A percentile compares a stretch with the other conserved stretches of the same genome.
Conservation (phyloP, 2,888 invertebrate species). For the Diarsia rubi region DNA sequence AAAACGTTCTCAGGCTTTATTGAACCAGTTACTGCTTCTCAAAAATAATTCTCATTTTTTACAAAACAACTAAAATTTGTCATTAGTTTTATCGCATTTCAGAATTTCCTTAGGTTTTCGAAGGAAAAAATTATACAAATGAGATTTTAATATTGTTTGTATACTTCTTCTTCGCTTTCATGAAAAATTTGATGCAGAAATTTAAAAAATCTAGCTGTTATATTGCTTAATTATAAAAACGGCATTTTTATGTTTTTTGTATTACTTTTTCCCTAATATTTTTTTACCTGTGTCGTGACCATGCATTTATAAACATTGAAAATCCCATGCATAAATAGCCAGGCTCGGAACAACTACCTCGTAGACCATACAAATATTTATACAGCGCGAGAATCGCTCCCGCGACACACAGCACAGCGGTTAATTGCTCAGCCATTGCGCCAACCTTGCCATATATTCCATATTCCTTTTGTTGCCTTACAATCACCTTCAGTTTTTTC, state of each 20-base stretch:
- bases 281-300: no score
- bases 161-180: no score
- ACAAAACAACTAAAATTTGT: neutral
- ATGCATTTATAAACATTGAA: neutral
- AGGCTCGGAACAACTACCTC: neutral
- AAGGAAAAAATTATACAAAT: no score
- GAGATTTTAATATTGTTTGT: no score
- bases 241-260: no score
- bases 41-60: neutral
- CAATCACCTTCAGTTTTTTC: neutral
- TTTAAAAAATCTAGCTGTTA: no score
- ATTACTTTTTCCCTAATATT: no score
- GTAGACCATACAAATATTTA: neutral
- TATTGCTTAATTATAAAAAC: no score
- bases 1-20: constrained; percentile 18
- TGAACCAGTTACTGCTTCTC: neutral
- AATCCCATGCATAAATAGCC: neutral
- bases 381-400: no score
- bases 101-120: no score
- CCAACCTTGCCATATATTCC: neutral
- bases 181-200: no score
- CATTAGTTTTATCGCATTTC: neutral
- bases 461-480: neutral
- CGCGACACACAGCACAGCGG: no score
- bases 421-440: neutral